Conservation (phyloP, 2,113 vertebrate species). For the Cephalopholis sonnerati region DNA sequence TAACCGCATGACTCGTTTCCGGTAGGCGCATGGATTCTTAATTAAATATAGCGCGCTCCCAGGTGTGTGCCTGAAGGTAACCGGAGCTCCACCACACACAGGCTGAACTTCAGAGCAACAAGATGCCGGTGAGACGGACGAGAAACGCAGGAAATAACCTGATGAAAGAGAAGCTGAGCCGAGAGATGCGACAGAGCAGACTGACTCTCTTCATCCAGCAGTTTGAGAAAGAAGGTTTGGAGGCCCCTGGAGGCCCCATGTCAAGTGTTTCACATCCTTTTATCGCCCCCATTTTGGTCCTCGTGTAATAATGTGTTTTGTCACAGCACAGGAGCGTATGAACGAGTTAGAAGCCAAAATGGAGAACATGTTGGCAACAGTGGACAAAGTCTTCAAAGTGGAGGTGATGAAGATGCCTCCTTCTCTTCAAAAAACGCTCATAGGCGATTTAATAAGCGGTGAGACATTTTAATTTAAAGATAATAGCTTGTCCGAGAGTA, state of each 20-base stretch:
- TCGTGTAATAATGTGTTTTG: not conserved
- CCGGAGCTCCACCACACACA: accelerated
- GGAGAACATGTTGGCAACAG: conserved; percentile 71
- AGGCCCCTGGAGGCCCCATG: not conserved
- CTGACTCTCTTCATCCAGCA: conserved; percentile 86
- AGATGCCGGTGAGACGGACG: conserved; percentile 39
- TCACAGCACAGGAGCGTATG: conserved; percentile 77
- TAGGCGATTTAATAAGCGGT: conserved; percentile 77
- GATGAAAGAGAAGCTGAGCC: conserved; percentile 19
- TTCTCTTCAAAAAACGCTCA: conserved; percentile 67
- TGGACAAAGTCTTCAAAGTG: conserved; percentile 80
- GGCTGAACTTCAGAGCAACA: not conserved
- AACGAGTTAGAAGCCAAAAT: conserved; percentile 73
- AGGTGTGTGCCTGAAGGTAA: not conserved
- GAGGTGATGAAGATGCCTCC: conserved; percentile 84
- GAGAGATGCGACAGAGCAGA: conserved; percentile 68
- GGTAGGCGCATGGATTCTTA: not conserved
- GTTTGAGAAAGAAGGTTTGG: conserved; percentile 87
- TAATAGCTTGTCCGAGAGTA: not conserved
- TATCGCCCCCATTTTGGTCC: not conserved
- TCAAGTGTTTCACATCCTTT: not conserved
- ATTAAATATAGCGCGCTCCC: not conserved
- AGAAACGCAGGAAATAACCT: not conserved
- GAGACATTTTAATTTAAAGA: not conserved
- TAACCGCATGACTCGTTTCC: not conserved